A percentile compares a stretch with the other conserved stretches of the same genome.
These are phyloP conservation scores for Bursaphelenchus okinawaensis DNA, from an alignment of 2,888 invertebrate genomes.

Conservation along the genomic window DNA sequence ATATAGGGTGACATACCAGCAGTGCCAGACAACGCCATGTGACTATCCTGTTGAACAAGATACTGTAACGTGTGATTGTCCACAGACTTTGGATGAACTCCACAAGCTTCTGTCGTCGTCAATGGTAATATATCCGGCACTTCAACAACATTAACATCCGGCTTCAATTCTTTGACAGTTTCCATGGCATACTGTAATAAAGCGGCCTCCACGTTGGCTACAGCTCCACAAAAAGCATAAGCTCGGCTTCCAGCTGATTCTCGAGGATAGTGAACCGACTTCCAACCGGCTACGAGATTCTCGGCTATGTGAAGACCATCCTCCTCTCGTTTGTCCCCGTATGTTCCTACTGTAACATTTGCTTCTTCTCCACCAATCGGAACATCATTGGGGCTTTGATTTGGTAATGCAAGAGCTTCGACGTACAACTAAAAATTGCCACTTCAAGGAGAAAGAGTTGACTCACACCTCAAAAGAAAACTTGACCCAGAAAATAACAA, in stretches of 20 bases:
- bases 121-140: slow-evolving; percentile 48
- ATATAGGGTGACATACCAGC: slow-evolving; percentile 26
- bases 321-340: slow-evolving; percentile 27
- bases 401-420: slow-evolving; percentile 42
- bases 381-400: slow-evolving; percentile 36
- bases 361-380: slow-evolving; percentile 31
- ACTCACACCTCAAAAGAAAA: neutral
- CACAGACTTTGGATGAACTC: slow-evolving; percentile 31
- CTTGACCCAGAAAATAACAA: neutral
- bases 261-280: slow-evolving; percentile 43
- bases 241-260: slow-evolving; percentile 45
- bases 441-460: too few species aligned
- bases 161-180: slow-evolving; percentile 4
- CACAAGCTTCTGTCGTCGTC: slow-evolving; percentile 46
- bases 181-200: slow-evolving; percentile 25
- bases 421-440: slow-evolving; percentile 43
- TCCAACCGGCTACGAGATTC: slow-evolving; percentile 44
- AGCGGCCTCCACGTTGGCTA: slow-evolving; percentile 23
- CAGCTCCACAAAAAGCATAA: slow-evolving; percentile 38
- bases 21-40: slow-evolving; percentile 52
- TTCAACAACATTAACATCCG: slow-evolving; percentile 17
- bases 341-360: slow-evolving; percentile 15
- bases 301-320: slow-evolving; percentile 29
- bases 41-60: slow-evolving; percentile 27
- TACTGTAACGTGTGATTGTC: slow-evolving; percentile 34